Base-by-base conservation (phyloP, 2,888 invertebrate species). In the Yponomeuta sedellus region DNA sequence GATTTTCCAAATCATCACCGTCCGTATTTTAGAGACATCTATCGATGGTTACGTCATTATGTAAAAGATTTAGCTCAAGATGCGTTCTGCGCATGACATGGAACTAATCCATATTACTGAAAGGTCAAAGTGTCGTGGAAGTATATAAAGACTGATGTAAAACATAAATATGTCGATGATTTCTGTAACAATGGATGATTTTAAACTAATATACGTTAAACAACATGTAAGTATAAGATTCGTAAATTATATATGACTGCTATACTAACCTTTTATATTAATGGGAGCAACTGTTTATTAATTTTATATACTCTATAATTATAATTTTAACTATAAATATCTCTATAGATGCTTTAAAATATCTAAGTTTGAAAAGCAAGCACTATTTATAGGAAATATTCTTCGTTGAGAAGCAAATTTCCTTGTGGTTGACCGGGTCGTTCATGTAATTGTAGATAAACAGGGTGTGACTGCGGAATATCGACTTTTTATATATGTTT, bases 321-420 rank as follows among this genome's bases (percentile, higher is more conserved):
- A n/a, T 52, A 62, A 40, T 5, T 64, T 63, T 58, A 66, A 20
- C 59, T 67, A 71, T 62, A 52, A 52, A 52, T 52, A 52, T 6
- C 44, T 52, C 16, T 52, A 52, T 52, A 52, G 44, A 44, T 44
- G 71, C 5, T 25, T 56, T 64, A 64, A 69, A 70, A 67, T 70
- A 66, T 69, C 56, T 52, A 52, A 12, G 12, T 52, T 52, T 12
- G 44, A 16, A 52, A 52, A 52, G 44, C 44, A 52, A 74, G 66
- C 85, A 88, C 90, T 90, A 90, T 74, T 87, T 91, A 69, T 90
- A 90, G 1, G 88, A 86, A 69, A 91, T 90, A 75, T 89, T 90
- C 80, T 91, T 89, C 0, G 89, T 89, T 28, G 90, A 90, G 70
- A 91, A 88, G 76, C 85, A 79, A 67, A 89, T 89, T 10, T 88